A percentile compares a stretch with the other conserved stretches of the same genome.
Conservation (phyloP, 2,113 vertebrate species). For the Monarcha castaneiventris region DNA sequence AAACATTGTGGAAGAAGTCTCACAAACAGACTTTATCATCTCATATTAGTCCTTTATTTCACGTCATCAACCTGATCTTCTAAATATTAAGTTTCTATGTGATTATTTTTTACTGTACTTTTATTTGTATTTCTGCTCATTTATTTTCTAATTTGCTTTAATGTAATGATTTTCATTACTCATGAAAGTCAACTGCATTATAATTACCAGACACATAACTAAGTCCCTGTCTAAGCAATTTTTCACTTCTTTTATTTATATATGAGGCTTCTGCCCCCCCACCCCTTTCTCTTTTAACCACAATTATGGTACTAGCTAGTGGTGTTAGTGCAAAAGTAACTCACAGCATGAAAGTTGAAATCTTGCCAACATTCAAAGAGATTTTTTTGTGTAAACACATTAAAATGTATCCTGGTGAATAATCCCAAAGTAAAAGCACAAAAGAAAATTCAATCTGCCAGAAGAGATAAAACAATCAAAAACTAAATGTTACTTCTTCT, state of each 20-base stretch:
- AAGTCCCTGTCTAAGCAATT: background rate
- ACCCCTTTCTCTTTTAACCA: accelerated
- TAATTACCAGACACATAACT: background rate
- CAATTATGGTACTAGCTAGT: background rate
- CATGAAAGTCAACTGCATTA: background rate
- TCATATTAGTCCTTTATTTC: background rate
- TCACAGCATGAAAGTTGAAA: background rate
- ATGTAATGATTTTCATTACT: background rate
- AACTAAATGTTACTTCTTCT: background rate
- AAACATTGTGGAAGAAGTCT: background rate
- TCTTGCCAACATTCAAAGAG: background rate
- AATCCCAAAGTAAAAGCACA: background rate
- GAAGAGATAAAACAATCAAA: background rate
- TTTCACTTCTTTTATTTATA: background rate
- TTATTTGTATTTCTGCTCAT: background rate
- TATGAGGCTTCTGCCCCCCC: background rate
- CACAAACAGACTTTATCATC: background rate
- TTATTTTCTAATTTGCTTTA: background rate
- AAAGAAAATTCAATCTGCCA: background rate
- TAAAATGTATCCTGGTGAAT: background rate
- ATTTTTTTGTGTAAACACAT: background rate
- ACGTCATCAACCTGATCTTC: background rate
- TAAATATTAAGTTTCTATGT: background rate
- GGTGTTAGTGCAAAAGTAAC: background rate
- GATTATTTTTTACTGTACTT: background rate